These are phyloP conservation scores for Polypterus senegalus DNA, from an alignment of 2,113 vertebrate genomes.

Conservation along the genomic window DNA sequence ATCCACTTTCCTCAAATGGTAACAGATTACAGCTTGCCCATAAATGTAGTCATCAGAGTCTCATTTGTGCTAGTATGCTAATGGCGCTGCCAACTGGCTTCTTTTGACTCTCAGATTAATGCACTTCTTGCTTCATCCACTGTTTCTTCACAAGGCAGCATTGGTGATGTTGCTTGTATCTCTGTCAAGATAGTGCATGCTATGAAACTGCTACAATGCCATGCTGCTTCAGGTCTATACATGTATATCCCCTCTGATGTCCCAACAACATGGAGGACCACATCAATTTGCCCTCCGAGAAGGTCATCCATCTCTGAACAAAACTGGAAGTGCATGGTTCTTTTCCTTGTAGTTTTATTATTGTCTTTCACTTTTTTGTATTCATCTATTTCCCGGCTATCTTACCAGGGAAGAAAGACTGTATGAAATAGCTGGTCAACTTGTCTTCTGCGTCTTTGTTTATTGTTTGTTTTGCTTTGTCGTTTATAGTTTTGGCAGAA, in stretches of 20 bases:
- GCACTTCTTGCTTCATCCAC: neutral
- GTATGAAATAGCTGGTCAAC: conserved; percentile 13
- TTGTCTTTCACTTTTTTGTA: conserved; percentile 20
- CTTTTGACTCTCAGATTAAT: conserved; percentile 1
- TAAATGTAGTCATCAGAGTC: conserved; percentile 3
- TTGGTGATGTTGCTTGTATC: neutral
- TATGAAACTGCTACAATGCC: neutral
- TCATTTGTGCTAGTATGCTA: conserved; percentile 8
- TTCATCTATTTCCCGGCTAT: conserved; percentile 15
- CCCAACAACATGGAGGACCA: conserved; percentile 17
- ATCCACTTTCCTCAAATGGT: neutral
- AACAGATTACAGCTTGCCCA: conserved; percentile 7
- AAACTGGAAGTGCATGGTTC: conserved; percentile 14
- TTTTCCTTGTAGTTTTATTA: conserved; percentile 10
- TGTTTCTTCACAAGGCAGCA: neutral
- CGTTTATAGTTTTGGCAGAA: neutral
- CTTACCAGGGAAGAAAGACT: conserved; percentile 15
- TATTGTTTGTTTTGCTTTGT: conserved; percentile 7
- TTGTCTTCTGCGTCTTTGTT: conserved; percentile 14
- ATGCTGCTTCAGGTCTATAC: neutral
- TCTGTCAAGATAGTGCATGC: neutral
- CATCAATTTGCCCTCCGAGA: conserved; percentile 12
- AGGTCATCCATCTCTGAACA: conserved; percentile 24
- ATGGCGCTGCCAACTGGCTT: neutral
- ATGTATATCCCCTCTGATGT: conserved; percentile 2